Percentiles rank a stretch among this genome's conserved stretches.
Conservation (phyloP, 1,140 invertebrate genomes). For the Hyposmocoma kahamanoa region DNA sequence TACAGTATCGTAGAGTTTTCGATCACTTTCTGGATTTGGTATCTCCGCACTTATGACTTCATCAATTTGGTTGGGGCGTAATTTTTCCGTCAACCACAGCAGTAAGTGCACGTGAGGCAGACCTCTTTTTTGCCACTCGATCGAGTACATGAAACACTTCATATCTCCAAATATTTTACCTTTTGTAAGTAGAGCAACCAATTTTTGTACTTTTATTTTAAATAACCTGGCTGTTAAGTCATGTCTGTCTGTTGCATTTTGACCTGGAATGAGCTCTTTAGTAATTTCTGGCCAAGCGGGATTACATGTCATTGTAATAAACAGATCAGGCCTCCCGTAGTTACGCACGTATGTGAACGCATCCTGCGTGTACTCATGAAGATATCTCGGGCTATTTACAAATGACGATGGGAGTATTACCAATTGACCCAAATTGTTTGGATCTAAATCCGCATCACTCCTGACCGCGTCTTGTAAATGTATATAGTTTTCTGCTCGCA, state of each 20-base stretch:
- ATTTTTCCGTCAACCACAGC: constrained; percentile 44
- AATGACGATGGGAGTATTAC: constrained; percentile 62
- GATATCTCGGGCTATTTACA: constrained; percentile 50
- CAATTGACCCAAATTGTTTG: constrained; percentile 38
- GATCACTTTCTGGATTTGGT: constrained; percentile 48
- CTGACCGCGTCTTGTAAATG: constrained; percentile 30
- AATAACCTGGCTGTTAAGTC: constrained; percentile 31
- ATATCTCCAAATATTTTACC: constrained; percentile 35
- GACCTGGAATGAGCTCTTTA: constrained; percentile 31
- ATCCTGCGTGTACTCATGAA: constrained; percentile 70
- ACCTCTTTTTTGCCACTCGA: constrained; percentile 60
- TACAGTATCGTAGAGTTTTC: constrained; percentile 37
- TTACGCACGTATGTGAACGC: constrained; percentile 67
- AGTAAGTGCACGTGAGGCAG: constrained; percentile 68
- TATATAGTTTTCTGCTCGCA: constrained; percentile 26
- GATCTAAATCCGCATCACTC: constrained; percentile 29
- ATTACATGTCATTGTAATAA: constrained; percentile 28
- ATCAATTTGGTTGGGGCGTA: constrained; percentile 48
- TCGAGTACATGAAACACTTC: constrained; percentile 32
- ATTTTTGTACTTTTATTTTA: constrained; percentile 28
- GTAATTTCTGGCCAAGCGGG: constrained; percentile 20
- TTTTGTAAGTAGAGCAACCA: constrained; percentile 29
- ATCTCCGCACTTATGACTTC: constrained; percentile 64
- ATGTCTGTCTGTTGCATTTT: constrained; percentile 30
- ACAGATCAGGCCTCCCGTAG: constrained; percentile 42